These are phyloP conservation scores for Gambelia wislizenii DNA, from an alignment of 2,797 vertebrate genomes.

Conservation along the genomic window DNA sequence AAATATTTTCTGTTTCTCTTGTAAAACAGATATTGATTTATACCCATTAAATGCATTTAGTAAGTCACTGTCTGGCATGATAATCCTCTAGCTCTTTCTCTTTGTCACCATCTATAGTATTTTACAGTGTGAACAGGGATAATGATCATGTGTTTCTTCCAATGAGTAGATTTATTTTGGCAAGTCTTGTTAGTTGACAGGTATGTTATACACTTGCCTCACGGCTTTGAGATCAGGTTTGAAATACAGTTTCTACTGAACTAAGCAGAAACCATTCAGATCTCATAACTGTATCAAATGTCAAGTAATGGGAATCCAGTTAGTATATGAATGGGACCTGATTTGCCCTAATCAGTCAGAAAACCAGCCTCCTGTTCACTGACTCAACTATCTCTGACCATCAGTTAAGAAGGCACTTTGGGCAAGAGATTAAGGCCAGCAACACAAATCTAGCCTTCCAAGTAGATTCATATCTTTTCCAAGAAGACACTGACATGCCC, in stretches of 20 bases:
- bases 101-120: slow-evolving; percentile 69
- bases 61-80: slow-evolving; percentile 72
- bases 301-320: slow-evolving; percentile 61
- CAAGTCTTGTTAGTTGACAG: slow-evolving; percentile 71
- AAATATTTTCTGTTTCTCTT: slow-evolving; percentile 64
- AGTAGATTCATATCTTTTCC: slow-evolving; percentile 63
- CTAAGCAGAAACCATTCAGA: slow-evolving; percentile 71
- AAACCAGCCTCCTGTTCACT: slow-evolving; percentile 56
- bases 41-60: slow-evolving; percentile 71
- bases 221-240: slow-evolving; percentile 72
- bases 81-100: slow-evolving; percentile 66
- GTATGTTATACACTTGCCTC: slow-evolving; percentile 68
- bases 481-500: slow-evolving; percentile 68
- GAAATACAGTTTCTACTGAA: slow-evolving; percentile 67
- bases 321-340: slow-evolving; percentile 45
- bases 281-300: slow-evolving; percentile 66
- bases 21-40: slow-evolving; percentile 63
- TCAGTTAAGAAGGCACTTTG: slow-evolving; percentile 67
- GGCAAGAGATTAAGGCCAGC: slow-evolving; percentile 69
- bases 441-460: slow-evolving; percentile 64
- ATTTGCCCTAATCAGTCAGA: slow-evolving; percentile 67
- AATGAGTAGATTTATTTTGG: slow-evolving; percentile 75
- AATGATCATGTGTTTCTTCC: slow-evolving; percentile 64
- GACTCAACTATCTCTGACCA: slow-evolving; percentile 63
- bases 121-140: slow-evolving; percentile 68